Conservation (phyloP, 2,113 vertebrate genomes). For the Ailuropoda melanoleuca region DNA sequence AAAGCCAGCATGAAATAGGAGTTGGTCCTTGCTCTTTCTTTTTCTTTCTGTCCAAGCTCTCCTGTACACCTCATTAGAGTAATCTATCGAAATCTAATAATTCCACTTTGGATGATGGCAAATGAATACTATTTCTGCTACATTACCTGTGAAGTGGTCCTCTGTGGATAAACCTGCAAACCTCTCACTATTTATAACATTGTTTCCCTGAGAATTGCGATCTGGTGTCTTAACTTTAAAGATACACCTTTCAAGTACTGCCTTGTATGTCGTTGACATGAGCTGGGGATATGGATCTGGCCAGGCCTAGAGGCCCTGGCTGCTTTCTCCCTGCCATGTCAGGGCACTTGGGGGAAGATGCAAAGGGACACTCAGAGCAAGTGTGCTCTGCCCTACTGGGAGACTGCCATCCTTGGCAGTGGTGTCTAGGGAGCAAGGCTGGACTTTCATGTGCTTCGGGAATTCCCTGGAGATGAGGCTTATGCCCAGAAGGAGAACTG, state of each 20-base stretch:
- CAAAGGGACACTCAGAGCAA: background rate
- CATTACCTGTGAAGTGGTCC: constrained; percentile 11
- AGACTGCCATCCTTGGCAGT: background rate
- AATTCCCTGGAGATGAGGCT: background rate
- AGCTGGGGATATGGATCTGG: background rate
- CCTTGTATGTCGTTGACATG: background rate
- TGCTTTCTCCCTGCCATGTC: background rate
- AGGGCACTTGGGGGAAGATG: background rate
- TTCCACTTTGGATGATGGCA: constrained; percentile 43
- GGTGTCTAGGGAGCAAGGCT: background rate
- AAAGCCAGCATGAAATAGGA: background rate
- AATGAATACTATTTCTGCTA: constrained; percentile 40
- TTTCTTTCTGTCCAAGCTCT: background rate
- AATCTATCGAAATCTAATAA: constrained; percentile 42
- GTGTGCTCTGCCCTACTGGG: background rate
- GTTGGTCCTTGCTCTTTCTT: background rate
- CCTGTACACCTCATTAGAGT: constrained; percentile 42
- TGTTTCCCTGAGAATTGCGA: background rate
- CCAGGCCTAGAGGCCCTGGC: background rate
- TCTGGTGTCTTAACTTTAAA: background rate
- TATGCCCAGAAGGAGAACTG: background rate
- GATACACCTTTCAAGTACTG: background rate
- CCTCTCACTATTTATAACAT: background rate
- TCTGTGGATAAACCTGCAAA: background rate
- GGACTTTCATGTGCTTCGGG: background rate